Conservation (phyloP, 2,797 vertebrate species). For the Trichosurus vulpecula region DNA sequence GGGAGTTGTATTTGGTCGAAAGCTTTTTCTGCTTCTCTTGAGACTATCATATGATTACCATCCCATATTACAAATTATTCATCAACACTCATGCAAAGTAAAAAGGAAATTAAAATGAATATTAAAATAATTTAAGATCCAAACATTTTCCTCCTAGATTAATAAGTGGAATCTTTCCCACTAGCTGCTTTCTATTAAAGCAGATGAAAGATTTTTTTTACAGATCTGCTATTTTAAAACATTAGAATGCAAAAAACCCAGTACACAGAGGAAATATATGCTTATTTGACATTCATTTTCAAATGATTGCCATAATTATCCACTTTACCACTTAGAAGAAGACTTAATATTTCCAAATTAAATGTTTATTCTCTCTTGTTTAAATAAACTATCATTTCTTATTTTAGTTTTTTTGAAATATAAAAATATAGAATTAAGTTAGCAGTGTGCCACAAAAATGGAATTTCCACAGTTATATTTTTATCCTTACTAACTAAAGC, state of each 20-base stretch:
- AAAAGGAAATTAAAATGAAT: neutral
- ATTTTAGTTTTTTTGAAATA: neutral
- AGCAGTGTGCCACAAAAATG: neutral
- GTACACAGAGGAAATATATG: neutral
- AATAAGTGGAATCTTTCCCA: neutral
- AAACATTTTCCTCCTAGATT: neutral
- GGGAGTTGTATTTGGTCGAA: no score
- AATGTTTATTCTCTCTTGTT: neutral
- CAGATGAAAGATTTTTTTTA: neutral
- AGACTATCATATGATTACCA: no score
- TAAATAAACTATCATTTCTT: neutral
- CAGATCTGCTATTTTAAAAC: neutral
- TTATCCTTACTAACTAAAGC: neutral
- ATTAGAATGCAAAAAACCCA: neutral
- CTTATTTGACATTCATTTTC: neutral
- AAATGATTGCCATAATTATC: neutral
- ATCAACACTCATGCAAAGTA: neutral
- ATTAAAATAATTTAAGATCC: neutral
- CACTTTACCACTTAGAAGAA: neutral
- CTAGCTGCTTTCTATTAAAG: neutral
- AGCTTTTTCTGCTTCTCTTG: no score
- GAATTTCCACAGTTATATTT: neutral
- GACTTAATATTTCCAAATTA: neutral
- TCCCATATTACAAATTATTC: neutral
- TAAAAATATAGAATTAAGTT: neutral